Evolutionary conservation across 2,797 vertebrate genomes (phyloP).

Genomic region (Intellagama lesueurii): DNA sequence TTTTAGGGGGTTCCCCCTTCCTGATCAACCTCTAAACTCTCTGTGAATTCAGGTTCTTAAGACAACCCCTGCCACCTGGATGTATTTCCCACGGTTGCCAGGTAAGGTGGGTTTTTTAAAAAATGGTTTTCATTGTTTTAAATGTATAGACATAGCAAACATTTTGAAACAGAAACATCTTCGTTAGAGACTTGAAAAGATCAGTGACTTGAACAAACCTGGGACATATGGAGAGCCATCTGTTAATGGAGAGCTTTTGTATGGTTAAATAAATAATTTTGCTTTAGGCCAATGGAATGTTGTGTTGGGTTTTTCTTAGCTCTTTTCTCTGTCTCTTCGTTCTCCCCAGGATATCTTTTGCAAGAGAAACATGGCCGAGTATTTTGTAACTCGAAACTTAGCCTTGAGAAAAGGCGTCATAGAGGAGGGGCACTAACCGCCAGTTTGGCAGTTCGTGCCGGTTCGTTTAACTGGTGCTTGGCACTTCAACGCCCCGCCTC

Average conservation of each 20-base stretch:
- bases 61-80: neutral
- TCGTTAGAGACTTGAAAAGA: neutral
- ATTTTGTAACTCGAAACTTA: neutral
- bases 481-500: too few relatives aligned
- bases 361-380: neutral
- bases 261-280: constrained; percentile 14
- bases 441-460: too few relatives aligned
- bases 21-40: neutral
- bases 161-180: neutral
- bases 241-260: neutral
- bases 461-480: too few relatives aligned
- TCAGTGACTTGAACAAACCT: neutral
- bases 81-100: neutral
- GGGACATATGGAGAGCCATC: too few relatives aligned
- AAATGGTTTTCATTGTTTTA: too few relatives aligned
- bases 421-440: too few relatives aligned
- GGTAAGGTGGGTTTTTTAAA: neutral
- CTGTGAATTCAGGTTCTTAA: neutral
- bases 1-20: neutral
- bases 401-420: neutral
- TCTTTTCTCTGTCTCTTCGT: too few relatives aligned
- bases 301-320: neutral
- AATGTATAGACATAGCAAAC: too few relatives aligned
- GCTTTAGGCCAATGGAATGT: neutral
- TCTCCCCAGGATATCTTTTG: neutral